Conservation (phyloP, 2,888 invertebrate species). For the Serrognathus titanus region DNA sequence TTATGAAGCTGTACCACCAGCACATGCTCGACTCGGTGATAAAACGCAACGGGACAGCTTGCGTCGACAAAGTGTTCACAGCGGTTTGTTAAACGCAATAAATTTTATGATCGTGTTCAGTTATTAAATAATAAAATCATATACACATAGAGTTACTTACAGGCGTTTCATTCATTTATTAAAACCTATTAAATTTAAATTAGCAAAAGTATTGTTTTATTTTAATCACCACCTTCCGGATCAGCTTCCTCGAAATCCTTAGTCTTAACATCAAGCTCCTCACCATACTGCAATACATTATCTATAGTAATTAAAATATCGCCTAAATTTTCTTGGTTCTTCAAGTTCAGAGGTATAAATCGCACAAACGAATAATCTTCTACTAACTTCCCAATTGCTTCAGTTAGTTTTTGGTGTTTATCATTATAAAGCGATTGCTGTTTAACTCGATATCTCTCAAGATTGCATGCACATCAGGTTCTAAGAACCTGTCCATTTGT, state of each 20-base stretch:
- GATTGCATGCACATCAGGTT: constrained; percentile 80
- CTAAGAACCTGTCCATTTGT: constrained; percentile 79
- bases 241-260: constrained; percentile 75
- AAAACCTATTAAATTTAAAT: too few species aligned
- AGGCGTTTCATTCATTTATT: not conserved
- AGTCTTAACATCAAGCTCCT: constrained; percentile 87
- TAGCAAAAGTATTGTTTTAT: constrained; percentile 7
- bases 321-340: constrained; percentile 81
- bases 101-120: too few species aligned
- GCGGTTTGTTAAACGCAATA: too few species aligned
- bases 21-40: too few species aligned
- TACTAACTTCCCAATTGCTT: constrained; percentile 80
- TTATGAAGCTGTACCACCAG: too few species aligned
- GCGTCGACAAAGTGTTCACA: too few species aligned
- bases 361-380: constrained; percentile 93
- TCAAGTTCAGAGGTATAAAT: constrained; percentile 87
- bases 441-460: constrained; percentile 63
- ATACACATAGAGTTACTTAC: too few species aligned
- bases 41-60: too few species aligned
- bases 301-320: constrained; percentile 90
- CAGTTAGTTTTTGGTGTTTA: constrained; percentile 78
- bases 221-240: constrained; percentile 48
- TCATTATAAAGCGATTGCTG: constrained; percentile 68
- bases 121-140: too few species aligned
- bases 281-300: constrained; percentile 92